Base-by-base conservation (phyloP, 2,797 vertebrate species). In the Microhierax caerulescens region DNA sequence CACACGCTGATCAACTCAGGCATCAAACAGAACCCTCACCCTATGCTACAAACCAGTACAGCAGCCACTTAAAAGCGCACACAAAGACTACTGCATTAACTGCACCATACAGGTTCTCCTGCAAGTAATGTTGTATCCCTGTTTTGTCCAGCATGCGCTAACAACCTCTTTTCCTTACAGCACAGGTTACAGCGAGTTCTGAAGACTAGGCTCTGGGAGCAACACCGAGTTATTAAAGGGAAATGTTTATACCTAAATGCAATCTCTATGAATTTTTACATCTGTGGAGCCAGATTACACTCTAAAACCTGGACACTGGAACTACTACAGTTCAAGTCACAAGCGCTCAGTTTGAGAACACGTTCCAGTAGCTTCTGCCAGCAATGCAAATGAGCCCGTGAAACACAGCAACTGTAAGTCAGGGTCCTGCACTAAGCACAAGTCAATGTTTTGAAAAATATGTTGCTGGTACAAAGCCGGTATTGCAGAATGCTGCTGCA, bases 311-410 rank as follows among this genome's bases (percentile, higher is more conserved):
- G 17, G 30, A 25, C 19, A 20, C 1, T 39, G 43, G 11, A 48
- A 53, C 14, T 13, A 17, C 51, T 43, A 5, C 5, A 34, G 34
- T 30, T 64, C 22, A 67, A 13, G 36, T 18, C 43, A 69, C 36
- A n/a, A 78, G 24, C 24, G 36, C n/a, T 19, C 28, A 11, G 5
- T 13, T 23, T 60, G 20, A 48, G 24, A 90, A 23, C 18, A 34
- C 1, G 1, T 3, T 53, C 43, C 10, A 1, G 0, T 2, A 20
- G 23, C 28, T 65, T 34, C 54, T 82, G 54, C 50, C 28, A 32
- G 43, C 37, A 67, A 67, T 6, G 27, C 56, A 41, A 21, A 24
- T 0, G 0, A 54, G 73, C 1, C 0, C 1, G 0, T 5, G 16
- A 82, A 90, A 60, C 16, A 48, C 23, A 32, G 39, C 34, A 85